A percentile compares a stretch with the other conserved stretches of the same genome.
Evolutionary conservation across 2,888 invertebrate genomes (phyloP).

Genomic region (Habrosyne pyritoides): DNA sequence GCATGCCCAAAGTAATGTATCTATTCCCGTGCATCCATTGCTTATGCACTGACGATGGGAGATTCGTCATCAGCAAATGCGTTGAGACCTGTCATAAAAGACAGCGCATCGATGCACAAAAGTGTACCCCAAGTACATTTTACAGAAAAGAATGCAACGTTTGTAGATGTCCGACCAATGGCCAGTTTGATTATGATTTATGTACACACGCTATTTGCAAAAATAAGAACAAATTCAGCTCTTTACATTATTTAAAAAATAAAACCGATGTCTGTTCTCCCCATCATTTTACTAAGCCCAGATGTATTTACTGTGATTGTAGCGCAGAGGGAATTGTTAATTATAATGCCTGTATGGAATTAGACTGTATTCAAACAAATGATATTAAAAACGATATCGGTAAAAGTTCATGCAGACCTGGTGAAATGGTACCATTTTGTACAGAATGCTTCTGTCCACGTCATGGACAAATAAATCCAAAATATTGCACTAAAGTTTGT

Average conservation of each 20-base stretch:
- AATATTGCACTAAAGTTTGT: conserved; percentile 63
- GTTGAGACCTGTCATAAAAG: conserved; percentile 55
- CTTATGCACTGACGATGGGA: conserved; percentile 61
- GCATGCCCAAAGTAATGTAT: conserved; percentile 72
- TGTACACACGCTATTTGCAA: conserved; percentile 52
- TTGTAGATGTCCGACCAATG: conserved; percentile 59
- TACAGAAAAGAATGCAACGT: conserved; percentile 64
- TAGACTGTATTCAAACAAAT: conserved; percentile 52
- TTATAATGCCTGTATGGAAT: conserved; percentile 57
- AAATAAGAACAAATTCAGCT: conserved; percentile 22
- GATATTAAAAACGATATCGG: conserved; percentile 38
- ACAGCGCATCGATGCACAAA: conserved; percentile 22
- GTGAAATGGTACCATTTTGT: conserved; percentile 65
- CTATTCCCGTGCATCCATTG: conserved; percentile 68
- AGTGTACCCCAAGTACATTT: conserved; percentile 58
- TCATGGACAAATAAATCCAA: conserved; percentile 44
- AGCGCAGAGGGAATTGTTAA: conserved; percentile 50
- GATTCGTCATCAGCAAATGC: conserved; percentile 60
- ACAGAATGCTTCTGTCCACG: conserved; percentile 65
- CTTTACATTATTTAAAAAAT: conserved; percentile 38
- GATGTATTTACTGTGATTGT: conserved; percentile 69
- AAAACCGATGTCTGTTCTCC: conserved; percentile 43
- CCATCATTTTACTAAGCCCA: conserved; percentile 55
- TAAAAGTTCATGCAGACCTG: conserved; percentile 51
- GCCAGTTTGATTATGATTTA: conserved; percentile 44